phyloP scores from a whole-genome alignment of 2,888 invertebrate species.

The Agonopterix heracliana region DNA sequence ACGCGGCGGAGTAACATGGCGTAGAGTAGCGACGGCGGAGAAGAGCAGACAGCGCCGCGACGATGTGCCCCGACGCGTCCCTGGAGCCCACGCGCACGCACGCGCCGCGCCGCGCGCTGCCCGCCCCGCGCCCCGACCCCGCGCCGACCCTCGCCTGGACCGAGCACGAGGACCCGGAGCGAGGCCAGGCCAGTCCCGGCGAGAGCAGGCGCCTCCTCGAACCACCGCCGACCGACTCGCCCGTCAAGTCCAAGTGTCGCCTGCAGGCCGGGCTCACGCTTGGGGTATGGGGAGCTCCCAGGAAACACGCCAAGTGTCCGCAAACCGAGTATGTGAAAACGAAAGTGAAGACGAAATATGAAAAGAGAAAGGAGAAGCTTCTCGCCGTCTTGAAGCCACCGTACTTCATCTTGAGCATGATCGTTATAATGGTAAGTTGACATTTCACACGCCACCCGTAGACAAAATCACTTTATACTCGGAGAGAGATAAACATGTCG shows the following conservation, averaged over 20 bases:
- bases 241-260: conserved; percentile 26
- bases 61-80: neutral
- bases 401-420: conserved; percentile 59
- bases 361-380: conserved; percentile 50
- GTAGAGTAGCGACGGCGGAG: neutral
- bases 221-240: conserved; percentile 23
- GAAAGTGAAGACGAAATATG: conserved; percentile 40
- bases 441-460: neutral
- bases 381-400: conserved; percentile 51
- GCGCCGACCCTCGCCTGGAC: conserved; percentile 53
- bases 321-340: neutral
- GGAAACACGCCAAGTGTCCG: conserved; percentile 27
- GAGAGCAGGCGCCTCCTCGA: conserved; percentile 46
- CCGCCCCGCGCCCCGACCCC: conserved; percentile 27
- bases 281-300: conserved; percentile 30
- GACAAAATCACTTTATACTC: no score
- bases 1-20: neutral
- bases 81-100: conserved; percentile 16
- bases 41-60: neutral
- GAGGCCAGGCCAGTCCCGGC: conserved; percentile 36
- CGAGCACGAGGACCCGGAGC: conserved; percentile 39
- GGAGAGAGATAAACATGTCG: no score
- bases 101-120: conserved; percentile 25
- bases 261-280: conserved; percentile 52
- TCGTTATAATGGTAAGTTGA: conserved; percentile 53